Evolutionary conservation across 2,888 invertebrate genomes (phyloP), one percentile per base, ranked within the genome.

Genomic region (Hydrotaea diabolus): DNA sequence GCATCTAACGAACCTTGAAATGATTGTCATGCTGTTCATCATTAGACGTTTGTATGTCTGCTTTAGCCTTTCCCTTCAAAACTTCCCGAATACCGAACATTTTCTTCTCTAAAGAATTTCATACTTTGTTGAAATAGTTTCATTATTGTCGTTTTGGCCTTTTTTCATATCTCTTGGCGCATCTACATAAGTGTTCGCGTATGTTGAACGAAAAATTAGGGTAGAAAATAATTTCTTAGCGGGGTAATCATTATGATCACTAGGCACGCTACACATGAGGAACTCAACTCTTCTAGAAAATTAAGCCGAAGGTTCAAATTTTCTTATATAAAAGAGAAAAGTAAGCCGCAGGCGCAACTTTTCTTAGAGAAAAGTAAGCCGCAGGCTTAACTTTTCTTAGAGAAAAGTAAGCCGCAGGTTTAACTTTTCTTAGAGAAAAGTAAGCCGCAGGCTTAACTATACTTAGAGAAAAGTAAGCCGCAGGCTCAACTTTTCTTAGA

Each of bases 1-100:
- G 88, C 88, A 90, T 90, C 88, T 89, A 91, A 91, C 90, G 90
- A 90, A 90, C 90, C 90, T 90, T 90, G 90, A 91, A 90, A 90
- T 90, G 87, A 91, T 89, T 91, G 91, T 91, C 91, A 89, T 91
- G 73, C 19, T 81, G 72, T 55, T 79, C 66, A 31, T 31, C 31
- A 31, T 31, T 31, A 31, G 31, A 31, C 31, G 72, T 69, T 69
- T 23, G 39, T 39, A 17, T 19, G 43, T 69, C 23, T 31, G 31
- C 2, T 0, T 43, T 7, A 57, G 31, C 31, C 62, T 4, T 39
- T 39, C 13, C 13, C 39, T 39, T 39, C 21, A 21, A 57, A 11
- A 64, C 36, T 55, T 55, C 21, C 59, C 26, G 23, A 26, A 15
- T 4, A 11, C 23, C 5, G 23, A 21, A 0, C 8, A 23, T 55